These are phyloP conservation scores for Coptotermes formosanus DNA, from an alignment of 1,140 invertebrate species.

Conservation along the genomic window DNA sequence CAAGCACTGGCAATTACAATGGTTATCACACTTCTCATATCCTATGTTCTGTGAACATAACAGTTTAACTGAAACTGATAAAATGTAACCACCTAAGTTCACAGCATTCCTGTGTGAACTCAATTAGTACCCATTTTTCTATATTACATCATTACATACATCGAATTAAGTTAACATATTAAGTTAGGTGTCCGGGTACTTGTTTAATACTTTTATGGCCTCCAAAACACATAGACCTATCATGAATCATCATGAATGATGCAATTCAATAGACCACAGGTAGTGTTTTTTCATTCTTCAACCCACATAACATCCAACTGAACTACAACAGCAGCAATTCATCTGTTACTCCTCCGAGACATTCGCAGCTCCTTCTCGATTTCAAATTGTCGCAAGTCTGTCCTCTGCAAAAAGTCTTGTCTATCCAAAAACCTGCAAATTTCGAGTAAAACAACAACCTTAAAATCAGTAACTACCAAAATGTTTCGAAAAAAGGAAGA, in stretches of 20 bases:
- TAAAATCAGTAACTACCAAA: neutral
- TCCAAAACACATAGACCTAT: neutral
- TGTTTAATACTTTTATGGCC: neutral
- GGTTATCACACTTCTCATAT: no score
- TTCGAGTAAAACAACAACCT: neutral
- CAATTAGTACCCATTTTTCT: neutral
- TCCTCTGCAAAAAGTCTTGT: slow-evolving; percentile 83
- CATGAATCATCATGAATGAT: neutral
- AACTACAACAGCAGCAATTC: neutral
- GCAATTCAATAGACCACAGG: neutral
- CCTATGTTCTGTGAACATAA: no score
- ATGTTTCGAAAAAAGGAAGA: neutral
- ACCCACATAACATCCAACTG: neutral
- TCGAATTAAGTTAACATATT: neutral
- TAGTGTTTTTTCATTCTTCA: neutral
- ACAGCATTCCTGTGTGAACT: neutral
- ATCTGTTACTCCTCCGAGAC: slow-evolving; percentile 54
- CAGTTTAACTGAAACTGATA: no score
- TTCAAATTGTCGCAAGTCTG: slow-evolving; percentile 88
- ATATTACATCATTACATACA: neutral
- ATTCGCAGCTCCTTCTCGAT: slow-evolving; percentile 76
- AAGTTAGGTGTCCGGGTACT: neutral
- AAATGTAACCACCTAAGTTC: no score
- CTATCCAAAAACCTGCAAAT: slow-evolving; percentile 76
- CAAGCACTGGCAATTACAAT: no score